Conservation (phyloP, 2,888 invertebrate species). For the Yponomeuta evonymella region DNA sequence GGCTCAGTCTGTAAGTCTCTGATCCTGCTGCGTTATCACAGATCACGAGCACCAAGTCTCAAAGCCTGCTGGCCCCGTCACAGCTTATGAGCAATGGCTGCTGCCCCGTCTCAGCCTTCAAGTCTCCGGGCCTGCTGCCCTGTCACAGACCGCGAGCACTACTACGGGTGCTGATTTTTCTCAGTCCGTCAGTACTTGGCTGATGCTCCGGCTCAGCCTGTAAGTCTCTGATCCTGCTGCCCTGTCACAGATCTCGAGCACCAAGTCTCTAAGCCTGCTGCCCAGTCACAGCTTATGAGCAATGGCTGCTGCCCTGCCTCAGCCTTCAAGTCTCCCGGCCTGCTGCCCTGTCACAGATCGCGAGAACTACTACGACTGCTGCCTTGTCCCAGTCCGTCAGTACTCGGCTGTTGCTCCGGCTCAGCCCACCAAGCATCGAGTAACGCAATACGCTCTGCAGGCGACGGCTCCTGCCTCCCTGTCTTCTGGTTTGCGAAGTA, state of each 20-base stretch:
- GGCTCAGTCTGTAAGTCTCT: neutral
- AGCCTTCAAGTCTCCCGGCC: neutral
- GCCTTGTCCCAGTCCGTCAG: neutral
- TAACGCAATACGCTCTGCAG: neutral
- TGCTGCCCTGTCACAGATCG: slow-evolving; percentile 11
- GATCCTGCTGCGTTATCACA: neutral
- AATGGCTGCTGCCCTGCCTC: slow-evolving; percentile 9
- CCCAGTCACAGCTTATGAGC: neutral
- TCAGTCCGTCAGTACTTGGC: slow-evolving; percentile 6
- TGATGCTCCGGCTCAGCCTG: slow-evolving; percentile 7
- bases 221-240: neutral
- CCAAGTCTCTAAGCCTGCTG: neutral
- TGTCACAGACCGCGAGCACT: slow-evolving; percentile 16
- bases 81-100: neutral
- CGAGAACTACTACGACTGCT: neutral
- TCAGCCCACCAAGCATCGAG: neutral
- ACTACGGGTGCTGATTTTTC: slow-evolving; percentile 4
- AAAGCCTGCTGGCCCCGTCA: neutral
- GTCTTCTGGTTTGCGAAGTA: neutral
- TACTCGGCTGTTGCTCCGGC: slow-evolving; percentile 7
- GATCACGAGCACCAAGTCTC: neutral
- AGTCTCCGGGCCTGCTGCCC: slow-evolving; percentile 18
- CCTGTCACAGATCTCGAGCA: neutral
- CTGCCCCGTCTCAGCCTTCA: neutral
- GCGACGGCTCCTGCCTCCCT: neutral